Evolutionary conservation across 2,113 vertebrate genomes (phyloP).

Genomic region (Macrotis lagotis): DNA sequence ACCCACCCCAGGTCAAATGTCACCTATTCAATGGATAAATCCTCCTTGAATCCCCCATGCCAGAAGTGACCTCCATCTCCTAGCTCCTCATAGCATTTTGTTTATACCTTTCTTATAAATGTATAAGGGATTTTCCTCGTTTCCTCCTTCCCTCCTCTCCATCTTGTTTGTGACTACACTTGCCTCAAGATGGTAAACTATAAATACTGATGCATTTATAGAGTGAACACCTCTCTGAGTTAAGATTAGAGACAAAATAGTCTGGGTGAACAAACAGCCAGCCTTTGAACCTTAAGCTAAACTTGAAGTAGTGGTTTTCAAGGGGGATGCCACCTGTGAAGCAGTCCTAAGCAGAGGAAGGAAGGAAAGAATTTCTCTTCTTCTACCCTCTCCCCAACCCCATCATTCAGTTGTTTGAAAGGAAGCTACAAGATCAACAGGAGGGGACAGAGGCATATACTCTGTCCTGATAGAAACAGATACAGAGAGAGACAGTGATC

Average conservation of each 20-base stretch:
- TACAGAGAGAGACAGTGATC: background rate
- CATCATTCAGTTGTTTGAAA: background rate
- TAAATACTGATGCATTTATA: background rate
- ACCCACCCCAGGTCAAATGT: no score
- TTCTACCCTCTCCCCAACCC: background rate
- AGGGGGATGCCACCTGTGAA: background rate
- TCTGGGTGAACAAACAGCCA: background rate
- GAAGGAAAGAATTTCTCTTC: background rate
- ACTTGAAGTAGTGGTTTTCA: background rate
- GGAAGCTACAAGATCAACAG: background rate
- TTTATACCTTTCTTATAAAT: background rate
- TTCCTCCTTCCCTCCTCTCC: background rate
- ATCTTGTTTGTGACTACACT: no score
- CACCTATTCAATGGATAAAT: background rate
- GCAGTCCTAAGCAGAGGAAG: background rate
- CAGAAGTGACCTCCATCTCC: background rate
- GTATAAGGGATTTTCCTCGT: background rate
- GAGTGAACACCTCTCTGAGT: background rate
- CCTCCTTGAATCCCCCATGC: background rate
- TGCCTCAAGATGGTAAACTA: background rate
- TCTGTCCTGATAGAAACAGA: background rate
- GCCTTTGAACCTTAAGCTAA: background rate
- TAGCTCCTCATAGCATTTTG: background rate
- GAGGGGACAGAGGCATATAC: background rate
- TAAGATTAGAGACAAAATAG: background rate